Evolutionary conservation across 2,888 invertebrate species (phyloP).

Genomic region (Invenusta paracnida): DNA sequence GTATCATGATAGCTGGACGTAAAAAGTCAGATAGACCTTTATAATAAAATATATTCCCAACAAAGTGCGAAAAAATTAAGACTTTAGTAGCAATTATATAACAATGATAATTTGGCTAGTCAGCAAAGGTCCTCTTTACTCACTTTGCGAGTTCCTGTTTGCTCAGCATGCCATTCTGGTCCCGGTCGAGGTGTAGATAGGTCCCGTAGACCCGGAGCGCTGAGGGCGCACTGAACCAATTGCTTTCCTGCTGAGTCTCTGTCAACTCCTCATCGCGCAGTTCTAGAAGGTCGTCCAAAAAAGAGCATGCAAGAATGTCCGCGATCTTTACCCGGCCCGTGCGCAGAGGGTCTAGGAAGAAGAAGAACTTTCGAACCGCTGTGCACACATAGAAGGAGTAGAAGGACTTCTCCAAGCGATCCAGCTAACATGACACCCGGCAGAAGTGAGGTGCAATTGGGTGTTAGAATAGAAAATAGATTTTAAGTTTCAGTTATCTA

Average conservation of each 20-base stretch:
- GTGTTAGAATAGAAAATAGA: no score
- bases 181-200: conserved; percentile 77
- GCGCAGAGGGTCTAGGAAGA: conserved; percentile 82
- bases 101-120: no score
- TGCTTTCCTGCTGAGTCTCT: conserved; percentile 75
- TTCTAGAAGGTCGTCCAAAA: conserved; percentile 85
- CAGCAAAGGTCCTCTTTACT: no score
- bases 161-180: conserved; percentile 74
- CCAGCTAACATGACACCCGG: conserved; percentile 66
- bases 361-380: conserved; percentile 88
- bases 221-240: conserved; percentile 61
- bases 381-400: conserved; percentile 93
- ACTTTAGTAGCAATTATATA: no score
- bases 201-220: conserved; percentile 85
- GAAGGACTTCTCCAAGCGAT: conserved; percentile 81
- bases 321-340: conserved; percentile 82
- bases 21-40: no score
- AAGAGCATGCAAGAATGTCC: conserved; percentile 83
- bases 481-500: no score
- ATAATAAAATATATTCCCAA: no score
- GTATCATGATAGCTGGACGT: no score
- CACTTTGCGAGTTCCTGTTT: conserved; percentile 72
- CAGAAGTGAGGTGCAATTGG: no score
- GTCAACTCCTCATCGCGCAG: conserved; percentile 76
- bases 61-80: no score